Evolutionary conservation across 2,888 invertebrate genomes (phyloP).

Genomic region (Thecophora atra): DNA sequence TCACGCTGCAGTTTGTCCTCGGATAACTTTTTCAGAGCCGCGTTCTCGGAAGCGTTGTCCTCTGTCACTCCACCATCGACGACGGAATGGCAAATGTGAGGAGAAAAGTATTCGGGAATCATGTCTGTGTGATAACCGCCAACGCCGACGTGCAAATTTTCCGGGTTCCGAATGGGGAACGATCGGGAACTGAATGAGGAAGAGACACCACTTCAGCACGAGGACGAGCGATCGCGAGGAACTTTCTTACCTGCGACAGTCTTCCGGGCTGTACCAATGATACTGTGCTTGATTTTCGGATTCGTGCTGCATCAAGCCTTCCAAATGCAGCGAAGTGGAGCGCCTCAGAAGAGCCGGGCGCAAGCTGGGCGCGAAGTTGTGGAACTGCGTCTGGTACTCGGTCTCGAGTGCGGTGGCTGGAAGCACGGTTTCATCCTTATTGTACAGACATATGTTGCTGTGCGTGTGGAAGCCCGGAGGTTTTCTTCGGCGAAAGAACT

Average conservation of each 20-base stretch:
- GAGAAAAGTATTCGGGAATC: conserved; percentile 56
- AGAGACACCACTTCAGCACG: background rate
- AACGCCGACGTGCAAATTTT: conserved; percentile 56
- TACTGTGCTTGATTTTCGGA: conserved; percentile 63
- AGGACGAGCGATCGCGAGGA: background rate
- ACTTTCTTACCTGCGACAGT: conserved; percentile 55
- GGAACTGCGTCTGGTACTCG: conserved; percentile 56
- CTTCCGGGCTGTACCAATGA: conserved; percentile 62
- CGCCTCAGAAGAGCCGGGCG: conserved; percentile 54
- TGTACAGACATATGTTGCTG: conserved; percentile 58
- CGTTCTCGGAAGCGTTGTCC: conserved; percentile 32
- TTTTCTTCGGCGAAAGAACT: conserved; percentile 61
- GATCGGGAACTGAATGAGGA: conserved; percentile 55
- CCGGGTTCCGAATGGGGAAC: conserved; percentile 58
- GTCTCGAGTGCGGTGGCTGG: conserved; percentile 56
- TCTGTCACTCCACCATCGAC: conserved; percentile 51
- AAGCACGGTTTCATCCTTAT: conserved; percentile 56
- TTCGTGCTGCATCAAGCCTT: conserved; percentile 61
- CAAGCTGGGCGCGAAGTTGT: conserved; percentile 43
- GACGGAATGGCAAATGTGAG: conserved; percentile 60
- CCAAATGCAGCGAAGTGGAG: conserved; percentile 62
- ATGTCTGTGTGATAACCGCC: conserved; percentile 51
- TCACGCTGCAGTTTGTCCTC: conserved; percentile 54
- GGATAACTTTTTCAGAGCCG: conserved; percentile 44
- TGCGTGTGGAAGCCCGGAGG: conserved; percentile 57